Conservation (phyloP, 2,888 invertebrate genomes). For the Drosophila recens region DNA sequence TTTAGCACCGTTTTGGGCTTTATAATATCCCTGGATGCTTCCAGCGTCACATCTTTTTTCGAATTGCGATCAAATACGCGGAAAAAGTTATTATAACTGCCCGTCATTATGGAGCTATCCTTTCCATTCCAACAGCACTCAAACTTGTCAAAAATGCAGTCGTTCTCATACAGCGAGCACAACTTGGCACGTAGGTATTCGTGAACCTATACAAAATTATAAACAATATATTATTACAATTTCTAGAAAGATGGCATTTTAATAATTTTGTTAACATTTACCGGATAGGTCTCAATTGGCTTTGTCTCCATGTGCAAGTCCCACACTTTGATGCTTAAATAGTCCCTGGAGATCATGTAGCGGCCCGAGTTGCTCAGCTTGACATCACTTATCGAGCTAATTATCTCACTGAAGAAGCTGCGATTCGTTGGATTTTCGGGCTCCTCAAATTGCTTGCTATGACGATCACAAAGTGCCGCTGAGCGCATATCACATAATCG, state of each 20-base stretch:
- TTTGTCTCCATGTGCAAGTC: slow-evolving; percentile 99
- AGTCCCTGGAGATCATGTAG: slow-evolving; percentile 99
- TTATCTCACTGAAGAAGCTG: slow-evolving; percentile 99
- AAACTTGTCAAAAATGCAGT: slow-evolving; percentile 99
- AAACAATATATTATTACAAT: background rate
- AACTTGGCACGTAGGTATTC: slow-evolving; percentile 99
- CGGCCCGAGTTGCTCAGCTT: slow-evolving; percentile 99
- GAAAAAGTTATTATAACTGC: slow-evolving; percentile 99
- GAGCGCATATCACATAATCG: slow-evolving; percentile 99
- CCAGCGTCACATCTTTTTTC: slow-evolving; percentile 96
- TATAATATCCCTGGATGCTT: slow-evolving; percentile 98
- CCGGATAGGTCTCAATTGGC: slow-evolving; percentile 98
- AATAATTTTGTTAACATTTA: slow-evolving; percentile 85
- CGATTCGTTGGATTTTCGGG: slow-evolving; percentile 99
- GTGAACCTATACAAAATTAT: slow-evolving; percentile 90
- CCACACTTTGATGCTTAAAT: slow-evolving; percentile 99
- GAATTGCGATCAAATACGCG: slow-evolving; percentile 96
- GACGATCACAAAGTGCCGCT: slow-evolving; percentile 98
- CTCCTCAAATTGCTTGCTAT: slow-evolving; percentile 99
- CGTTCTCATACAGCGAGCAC: slow-evolving; percentile 99
- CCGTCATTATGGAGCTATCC: slow-evolving; percentile 99
- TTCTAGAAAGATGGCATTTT: background rate
- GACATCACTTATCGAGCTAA: slow-evolving; percentile 99
- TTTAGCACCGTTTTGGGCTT: slow-evolving; percentile 97
- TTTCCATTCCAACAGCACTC: slow-evolving; percentile 99